A percentile compares a stretch with the other conserved stretches of the same genome.
phyloP scores from a whole-genome alignment of 2,113 vertebrate species.

The Chaetorhynchus papuensis region DNA sequence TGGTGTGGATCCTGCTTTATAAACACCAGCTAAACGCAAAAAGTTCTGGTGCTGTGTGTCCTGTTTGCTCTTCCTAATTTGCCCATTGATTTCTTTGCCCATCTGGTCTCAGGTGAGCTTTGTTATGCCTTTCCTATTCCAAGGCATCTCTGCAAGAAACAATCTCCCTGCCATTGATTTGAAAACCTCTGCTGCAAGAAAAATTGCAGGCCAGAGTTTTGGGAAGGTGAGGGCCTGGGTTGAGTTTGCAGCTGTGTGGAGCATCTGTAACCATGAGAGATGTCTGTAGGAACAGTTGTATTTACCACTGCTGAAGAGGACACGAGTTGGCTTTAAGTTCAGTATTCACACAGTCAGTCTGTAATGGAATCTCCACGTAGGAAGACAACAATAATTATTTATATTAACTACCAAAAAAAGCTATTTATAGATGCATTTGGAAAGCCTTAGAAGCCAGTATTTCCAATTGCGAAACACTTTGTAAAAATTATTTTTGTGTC shows the following conservation, averaged over 20 bases:
- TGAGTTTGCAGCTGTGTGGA: not conserved
- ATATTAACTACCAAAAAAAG: not conserved
- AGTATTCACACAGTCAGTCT: not conserved
- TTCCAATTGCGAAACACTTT: not conserved
- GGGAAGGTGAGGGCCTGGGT: not conserved
- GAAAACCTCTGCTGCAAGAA: not conserved
- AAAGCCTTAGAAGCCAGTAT: not conserved
- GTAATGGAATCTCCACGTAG: not conserved
- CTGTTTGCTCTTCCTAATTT: not conserved
- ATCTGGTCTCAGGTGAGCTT: not conserved
- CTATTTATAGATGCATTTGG: not conserved
- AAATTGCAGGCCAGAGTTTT: not conserved
- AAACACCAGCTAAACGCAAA: not conserved
- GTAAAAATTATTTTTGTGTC: not conserved
- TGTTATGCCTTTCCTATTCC: not conserved
- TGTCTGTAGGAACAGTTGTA: not conserved
- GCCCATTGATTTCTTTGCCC: not conserved
- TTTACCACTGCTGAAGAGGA: not conserved
- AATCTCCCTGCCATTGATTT: not conserved
- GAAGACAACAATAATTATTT: not conserved
- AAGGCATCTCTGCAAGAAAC: not conserved
- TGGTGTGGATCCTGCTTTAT: not conserved
- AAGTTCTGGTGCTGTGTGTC: not conserved
- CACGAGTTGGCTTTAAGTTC: not conserved
- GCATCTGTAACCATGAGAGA: not conserved